A percentile compares a stretch with the other conserved stretches of the same genome.
These are phyloP conservation scores for Capitulum mitella DNA, from an alignment of 2,888 invertebrate genomes.

Conservation along the genomic window DNA sequence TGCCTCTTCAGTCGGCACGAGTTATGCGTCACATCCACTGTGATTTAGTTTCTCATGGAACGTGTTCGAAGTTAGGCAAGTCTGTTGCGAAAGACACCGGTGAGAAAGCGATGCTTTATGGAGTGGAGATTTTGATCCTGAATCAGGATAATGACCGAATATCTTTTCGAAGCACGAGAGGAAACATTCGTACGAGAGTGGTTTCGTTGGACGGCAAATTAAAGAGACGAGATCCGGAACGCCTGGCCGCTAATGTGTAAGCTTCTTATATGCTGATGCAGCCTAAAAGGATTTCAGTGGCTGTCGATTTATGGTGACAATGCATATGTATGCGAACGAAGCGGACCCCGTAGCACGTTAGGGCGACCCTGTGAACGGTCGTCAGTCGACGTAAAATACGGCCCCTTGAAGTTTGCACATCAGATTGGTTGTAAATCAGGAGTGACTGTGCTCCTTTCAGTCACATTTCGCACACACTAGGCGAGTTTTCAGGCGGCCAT, in stretches of 20 bases:
- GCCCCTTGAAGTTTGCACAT: background rate
- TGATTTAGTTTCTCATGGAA: too few relatives aligned
- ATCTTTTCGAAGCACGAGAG: too few relatives aligned
- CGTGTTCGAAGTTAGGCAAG: background rate
- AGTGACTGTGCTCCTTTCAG: background rate
- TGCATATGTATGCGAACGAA: constrained; percentile 9
- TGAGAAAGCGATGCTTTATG: background rate
- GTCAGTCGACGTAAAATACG: background rate
- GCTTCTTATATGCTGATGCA: constrained; percentile 4
- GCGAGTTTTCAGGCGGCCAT: background rate
- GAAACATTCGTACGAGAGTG: too few relatives aligned
- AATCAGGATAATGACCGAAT: too few relatives aligned
- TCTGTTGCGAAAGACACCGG: background rate
- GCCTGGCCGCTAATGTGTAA: background rate
- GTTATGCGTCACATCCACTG: too few relatives aligned
- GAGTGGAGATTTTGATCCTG: too few relatives aligned
- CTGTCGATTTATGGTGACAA: constrained; percentile 9
- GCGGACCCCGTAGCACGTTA: background rate
- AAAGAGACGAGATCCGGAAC: too few relatives aligned
- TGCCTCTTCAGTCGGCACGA: too few relatives aligned
- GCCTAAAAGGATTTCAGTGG: background rate
- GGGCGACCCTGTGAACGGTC: background rate
- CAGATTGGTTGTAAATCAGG: background rate
- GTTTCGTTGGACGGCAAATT: too few relatives aligned
- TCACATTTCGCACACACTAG: background rate